Evolutionary conservation across 2,113 vertebrate species (phyloP).

Genomic region (Orthonyx spaldingii): DNA sequence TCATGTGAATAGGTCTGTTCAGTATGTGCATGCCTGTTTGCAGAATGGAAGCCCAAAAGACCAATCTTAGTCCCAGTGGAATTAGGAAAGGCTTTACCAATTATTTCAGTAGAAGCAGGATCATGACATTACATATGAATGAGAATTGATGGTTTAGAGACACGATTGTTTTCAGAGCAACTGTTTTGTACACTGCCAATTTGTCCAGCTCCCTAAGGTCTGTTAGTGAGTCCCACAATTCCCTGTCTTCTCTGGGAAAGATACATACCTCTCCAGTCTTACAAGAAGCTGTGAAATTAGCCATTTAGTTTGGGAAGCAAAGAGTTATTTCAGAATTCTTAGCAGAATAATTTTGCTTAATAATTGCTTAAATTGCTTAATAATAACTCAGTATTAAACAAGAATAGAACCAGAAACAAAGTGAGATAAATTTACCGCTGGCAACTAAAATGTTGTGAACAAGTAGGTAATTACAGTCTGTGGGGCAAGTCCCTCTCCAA

Average conservation of each 20-base stretch:
- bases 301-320: background rate
- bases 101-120: constrained; percentile 31
- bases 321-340: background rate
- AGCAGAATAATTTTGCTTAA: background rate
- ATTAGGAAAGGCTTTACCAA: constrained; percentile 28
- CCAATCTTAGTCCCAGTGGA: background rate
- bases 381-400: background rate
- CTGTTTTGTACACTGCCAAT: constrained; percentile 50
- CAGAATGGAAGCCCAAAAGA: constrained; percentile 28
- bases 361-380: background rate
- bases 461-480: background rate
- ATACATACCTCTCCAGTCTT: background rate
- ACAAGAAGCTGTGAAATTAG: background rate
- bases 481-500: background rate
- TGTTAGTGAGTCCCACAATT: background rate
- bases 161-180: constrained; percentile 25
- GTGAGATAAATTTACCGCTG: background rate
- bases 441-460: background rate
- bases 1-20: constrained; percentile 43
- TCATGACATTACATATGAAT: constrained; percentile 60
- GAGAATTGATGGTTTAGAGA: constrained; percentile 50
- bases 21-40: background rate
- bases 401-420: background rate
- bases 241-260: background rate
- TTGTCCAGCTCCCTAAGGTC: constrained; percentile 19